Conservation (phyloP, 2,113 vertebrate species). For the Charadrius vociferus region DNA sequence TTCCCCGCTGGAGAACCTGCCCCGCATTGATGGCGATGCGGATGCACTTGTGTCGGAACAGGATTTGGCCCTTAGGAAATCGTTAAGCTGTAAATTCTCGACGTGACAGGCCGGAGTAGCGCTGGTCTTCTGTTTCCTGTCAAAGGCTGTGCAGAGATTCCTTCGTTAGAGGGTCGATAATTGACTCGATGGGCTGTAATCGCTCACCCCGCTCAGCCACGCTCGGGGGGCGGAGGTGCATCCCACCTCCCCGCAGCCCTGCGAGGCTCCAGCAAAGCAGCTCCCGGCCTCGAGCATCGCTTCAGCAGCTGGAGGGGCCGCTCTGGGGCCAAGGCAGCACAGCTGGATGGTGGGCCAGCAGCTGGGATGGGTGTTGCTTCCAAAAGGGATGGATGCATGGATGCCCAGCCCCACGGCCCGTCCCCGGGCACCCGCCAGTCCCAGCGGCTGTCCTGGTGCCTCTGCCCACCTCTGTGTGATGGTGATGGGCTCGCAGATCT, state of each 20-base stretch:
- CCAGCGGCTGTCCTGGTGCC: background rate
- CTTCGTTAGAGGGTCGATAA: background rate
- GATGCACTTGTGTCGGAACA: background rate
- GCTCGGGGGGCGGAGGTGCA: background rate
- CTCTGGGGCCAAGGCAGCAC: background rate
- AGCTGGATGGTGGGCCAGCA: background rate
- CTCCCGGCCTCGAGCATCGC: background rate
- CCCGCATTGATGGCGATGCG: background rate
- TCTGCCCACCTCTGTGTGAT: rapidly evolving
- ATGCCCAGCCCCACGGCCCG: rapidly evolving
- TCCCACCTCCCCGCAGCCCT: background rate
- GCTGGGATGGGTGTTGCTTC: rapidly evolving
- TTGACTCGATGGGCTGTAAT: background rate
- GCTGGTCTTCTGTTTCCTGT: background rate
- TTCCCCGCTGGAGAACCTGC: background rate
- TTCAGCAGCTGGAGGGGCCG: background rate
- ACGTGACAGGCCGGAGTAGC: background rate
- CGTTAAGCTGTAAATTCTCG: background rate
- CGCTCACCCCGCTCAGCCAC: background rate
- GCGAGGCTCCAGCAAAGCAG: background rate
- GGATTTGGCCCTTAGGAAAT: background rate
- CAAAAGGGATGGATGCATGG: background rate
- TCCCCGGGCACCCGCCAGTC: background rate
- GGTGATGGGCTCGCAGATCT: rapidly evolving
- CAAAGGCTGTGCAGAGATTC: background rate